Evolutionary conservation across 2,113 vertebrate species (phyloP).

Genomic region (Dissostichus mawsoni): DNA sequence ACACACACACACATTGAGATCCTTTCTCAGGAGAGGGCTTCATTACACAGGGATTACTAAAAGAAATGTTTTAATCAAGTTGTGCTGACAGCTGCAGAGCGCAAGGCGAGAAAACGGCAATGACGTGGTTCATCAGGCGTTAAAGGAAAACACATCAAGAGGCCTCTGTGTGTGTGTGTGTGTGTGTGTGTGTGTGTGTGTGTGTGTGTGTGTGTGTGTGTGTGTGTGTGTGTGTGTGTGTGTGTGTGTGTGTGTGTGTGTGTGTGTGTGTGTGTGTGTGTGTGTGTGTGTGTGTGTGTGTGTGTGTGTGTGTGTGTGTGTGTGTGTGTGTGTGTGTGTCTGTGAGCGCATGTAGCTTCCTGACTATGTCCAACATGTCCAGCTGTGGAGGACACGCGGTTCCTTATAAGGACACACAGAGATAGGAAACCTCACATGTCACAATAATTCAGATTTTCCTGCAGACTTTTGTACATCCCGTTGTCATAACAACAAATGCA

Average conservation of each 20-base stretch:
- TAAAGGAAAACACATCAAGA: conserved; percentile 79
- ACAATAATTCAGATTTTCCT: conserved; percentile 26
- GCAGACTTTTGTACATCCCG: background rate
- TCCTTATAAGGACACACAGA: conserved; percentile 58
- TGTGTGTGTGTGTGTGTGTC: conserved; percentile 34
- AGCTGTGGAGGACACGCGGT: conserved; percentile 69
- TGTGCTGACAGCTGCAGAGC: conserved; percentile 81
- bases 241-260: conserved; percentile 36
- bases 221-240: conserved; percentile 30
- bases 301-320: conserved; percentile 37
- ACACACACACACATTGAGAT: conserved; percentile 41
- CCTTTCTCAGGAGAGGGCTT: conserved; percentile 79
- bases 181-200: conserved; percentile 40
- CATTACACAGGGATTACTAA: conserved; percentile 83
- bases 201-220: conserved; percentile 36
- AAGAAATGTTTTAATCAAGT: conserved; percentile 84
- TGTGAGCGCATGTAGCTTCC: conserved; percentile 54
- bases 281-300: conserved; percentile 31
- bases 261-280: conserved; percentile 36
- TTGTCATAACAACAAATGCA: conserved; percentile 34
- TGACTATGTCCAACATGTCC: conserved; percentile 69
- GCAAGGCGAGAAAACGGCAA: conserved; percentile 81
- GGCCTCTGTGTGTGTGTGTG: conserved; percentile 42
- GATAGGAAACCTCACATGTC: conserved; percentile 47
- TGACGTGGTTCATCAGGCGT: conserved; percentile 80